Conservation (phyloP, 2,888 invertebrate genomes). For the Cyclophora albipunctata region DNA sequence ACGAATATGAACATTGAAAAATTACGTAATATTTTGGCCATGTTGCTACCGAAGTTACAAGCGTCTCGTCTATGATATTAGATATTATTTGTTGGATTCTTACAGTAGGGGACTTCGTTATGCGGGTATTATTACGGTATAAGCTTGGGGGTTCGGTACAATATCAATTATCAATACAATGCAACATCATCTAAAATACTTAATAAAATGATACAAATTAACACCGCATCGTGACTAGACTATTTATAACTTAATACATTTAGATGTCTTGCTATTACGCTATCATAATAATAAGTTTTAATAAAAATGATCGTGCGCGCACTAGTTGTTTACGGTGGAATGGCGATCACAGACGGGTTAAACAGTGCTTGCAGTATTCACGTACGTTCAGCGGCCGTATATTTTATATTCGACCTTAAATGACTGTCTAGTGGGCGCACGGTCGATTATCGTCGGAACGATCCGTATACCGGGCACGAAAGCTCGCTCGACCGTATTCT, state of each 20-base stretch:
- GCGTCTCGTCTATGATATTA: slow-evolving; percentile 11
- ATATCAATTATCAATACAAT: slow-evolving; percentile 26
- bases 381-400: too few species aligned
- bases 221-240: slow-evolving; percentile 39
- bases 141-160: slow-evolving; percentile 40
- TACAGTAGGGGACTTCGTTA: slow-evolving; percentile 19
- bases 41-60: slow-evolving; percentile 3
- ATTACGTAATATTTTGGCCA: too few species aligned
- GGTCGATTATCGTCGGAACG: slow-evolving; percentile 32
- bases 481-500: slow-evolving; percentile 67
- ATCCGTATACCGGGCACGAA: slow-evolving; percentile 65
- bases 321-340: too few species aligned
- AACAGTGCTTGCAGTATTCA: too few species aligned
- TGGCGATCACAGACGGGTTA: too few species aligned
- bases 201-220: slow-evolving; percentile 16
- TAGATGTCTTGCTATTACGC: slow-evolving; percentile 37
- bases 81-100: slow-evolving; percentile 19
- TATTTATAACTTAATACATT: slow-evolving; percentile 26
- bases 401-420: too few species aligned
- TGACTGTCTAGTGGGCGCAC: too few species aligned
- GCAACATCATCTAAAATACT: slow-evolving; percentile 33
- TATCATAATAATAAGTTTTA: slow-evolving; percentile 33
- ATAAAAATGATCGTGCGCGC: too few species aligned
- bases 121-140: slow-evolving; percentile 13
- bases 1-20: too few species aligned